Percentiles rank a stretch among this genome's conserved stretches.
Evolutionary conservation across 2,888 invertebrate species (phyloP).

Genomic region (Brachyptera risi): DNA sequence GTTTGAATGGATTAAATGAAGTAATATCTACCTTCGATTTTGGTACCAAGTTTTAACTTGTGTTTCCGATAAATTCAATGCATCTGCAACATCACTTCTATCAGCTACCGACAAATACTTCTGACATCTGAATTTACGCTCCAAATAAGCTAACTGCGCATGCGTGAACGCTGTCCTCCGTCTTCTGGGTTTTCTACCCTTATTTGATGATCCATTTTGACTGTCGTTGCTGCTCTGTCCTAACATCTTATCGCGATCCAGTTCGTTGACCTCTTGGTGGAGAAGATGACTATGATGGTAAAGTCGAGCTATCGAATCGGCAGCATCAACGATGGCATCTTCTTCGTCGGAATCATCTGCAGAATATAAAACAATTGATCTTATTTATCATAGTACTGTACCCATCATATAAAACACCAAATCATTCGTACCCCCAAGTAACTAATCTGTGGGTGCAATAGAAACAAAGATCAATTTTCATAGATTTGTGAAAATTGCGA

Average conservation of each 20-base stretch:
- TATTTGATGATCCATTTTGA: conserved; percentile 43
- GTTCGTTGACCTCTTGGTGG: conserved; percentile 36
- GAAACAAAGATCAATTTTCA: too few relatives aligned
- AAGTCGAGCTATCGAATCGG: conserved; percentile 26
- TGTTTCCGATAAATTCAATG: conserved; percentile 84
- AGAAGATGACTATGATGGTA: conserved; percentile 26
- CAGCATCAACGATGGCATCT: neutral
- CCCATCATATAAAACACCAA: too few relatives aligned
- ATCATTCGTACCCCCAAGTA: too few relatives aligned
- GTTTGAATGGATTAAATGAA: too few relatives aligned
- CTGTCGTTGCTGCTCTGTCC: conserved; percentile 43
- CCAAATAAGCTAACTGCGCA: conserved; percentile 86
- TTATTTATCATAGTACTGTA: too few relatives aligned
- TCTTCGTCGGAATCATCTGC: conserved; percentile 14
- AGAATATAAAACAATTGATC: too few relatives aligned
- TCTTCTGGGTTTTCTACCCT: conserved; percentile 67
- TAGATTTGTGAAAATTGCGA: too few relatives aligned
- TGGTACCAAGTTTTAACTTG: conserved; percentile 97
- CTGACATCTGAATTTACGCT: conserved; percentile 88
- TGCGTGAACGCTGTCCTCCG: conserved; percentile 91
- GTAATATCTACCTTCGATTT: conserved; percentile 64
- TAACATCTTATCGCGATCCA: neutral
- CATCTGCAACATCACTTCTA: conserved; percentile 87
- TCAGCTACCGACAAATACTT: conserved; percentile 93
- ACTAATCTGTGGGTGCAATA: too few relatives aligned